Base-by-base conservation (phyloP, 2,113 vertebrate species). In the Channa argus region DNA sequence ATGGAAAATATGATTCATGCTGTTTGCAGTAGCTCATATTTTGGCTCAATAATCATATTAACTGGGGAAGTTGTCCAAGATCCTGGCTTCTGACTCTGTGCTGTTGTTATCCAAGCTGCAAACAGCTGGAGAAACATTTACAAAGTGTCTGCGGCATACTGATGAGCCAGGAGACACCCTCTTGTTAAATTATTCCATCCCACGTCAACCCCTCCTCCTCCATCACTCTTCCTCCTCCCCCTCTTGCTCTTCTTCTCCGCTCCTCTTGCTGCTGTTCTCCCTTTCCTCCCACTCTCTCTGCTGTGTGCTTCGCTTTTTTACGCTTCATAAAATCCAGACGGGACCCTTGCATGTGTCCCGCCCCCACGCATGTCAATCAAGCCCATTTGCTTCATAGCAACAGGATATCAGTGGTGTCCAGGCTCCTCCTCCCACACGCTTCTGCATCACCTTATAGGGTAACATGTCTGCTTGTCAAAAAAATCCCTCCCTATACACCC, bases 311-410 rank as follows among this genome's bases (percentile, higher is more conserved):
- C 51, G 50, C 84, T 86, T 86, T 79, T 92, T 91, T 87, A 91
- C 80, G 90, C 90, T 90, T 91, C 88, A 91, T 90, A 88, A 92
- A 91, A 90, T 86, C 91, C 92, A 92, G 91, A 92, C 89, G 91
- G 91, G 89, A 91, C 90, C 84, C 91, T 79, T 46, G 76, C 84
- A 82, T 81, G 82, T 37, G 78, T 74, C 81, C 85, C 85, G 36
- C 84, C 90, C 80, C 88, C 88, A 84, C 79, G 56, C 45, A 11
- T 74, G 90, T 89, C 91, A 88, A 86, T 92, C 91, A 92, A 80
- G 72, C 68, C 43, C 60, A 71, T 78, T 84, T 73, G 80, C 84
- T 63, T 82, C 85, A 81, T 85, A 71, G 89, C 88, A 90, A 92
- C 91, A 89, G 83, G 71, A 61, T 76, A 71, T 56, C 68, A 24